Base-by-base conservation (phyloP, 2,888 invertebrate species). In the Steinernema scapterisci region DNA sequence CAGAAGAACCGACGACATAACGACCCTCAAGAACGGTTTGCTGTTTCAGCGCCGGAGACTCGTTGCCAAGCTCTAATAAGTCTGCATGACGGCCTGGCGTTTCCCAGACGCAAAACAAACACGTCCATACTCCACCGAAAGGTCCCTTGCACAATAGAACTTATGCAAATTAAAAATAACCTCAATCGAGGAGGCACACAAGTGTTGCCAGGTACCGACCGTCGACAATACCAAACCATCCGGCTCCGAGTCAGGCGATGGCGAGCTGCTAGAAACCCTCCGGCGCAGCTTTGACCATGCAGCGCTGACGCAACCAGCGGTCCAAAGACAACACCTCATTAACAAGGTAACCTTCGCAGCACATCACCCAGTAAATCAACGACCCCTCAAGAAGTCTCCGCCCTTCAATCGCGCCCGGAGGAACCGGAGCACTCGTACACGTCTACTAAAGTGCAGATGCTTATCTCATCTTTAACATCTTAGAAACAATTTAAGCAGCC, bases 321-420 rank as follows among this genome's bases (percentile, higher is more conserved):
- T 63, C 63, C 27, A 63, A 63, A 63, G 63, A 63, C 63, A 63
- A 63, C 63, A 63, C 63, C 63, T 63, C 63, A 63, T 63, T 63
- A 63, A 63, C 63, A 63, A 63, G 63, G 63, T 63, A 63, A 63
- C 63, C 63, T 23, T 16, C 63, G 63, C 25, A 31, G 63, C 63
- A 25, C 63, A 63, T 63, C 63, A 63, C 63, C 63, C 63, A 63
- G 63, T 63, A 27, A 63, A 63, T 63, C 63, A 63, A 63, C 63
- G 63, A 63, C 63, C 52, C 52, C 52, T 63, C 63, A 31, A 31
- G 31, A 63, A 63, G 38, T 27, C 63, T 63, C 63, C 63, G 63
- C 63, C 63, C 27, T 31, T 16, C 54, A 54, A 54, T 54, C 63
- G 63, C 63, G 63, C 63, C 63, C 63, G 5, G 16, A 63, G 63